Conservation (phyloP, 2,888 invertebrate genomes). For the Nemotelus nigrinus region DNA sequence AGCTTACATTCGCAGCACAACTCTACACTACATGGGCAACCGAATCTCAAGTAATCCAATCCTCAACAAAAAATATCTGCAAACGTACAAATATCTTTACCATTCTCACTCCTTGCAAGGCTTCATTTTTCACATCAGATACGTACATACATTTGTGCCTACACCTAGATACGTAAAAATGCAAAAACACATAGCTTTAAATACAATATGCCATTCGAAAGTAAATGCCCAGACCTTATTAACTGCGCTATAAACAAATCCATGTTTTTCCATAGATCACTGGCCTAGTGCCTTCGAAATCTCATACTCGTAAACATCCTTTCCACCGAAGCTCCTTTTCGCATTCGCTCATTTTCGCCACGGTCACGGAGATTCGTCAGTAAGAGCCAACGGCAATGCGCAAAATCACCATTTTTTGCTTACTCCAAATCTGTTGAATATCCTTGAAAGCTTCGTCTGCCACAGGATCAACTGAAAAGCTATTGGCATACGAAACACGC, state of each 20-base stretch:
- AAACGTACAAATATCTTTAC: too few species aligned
- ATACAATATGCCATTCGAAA: too few species aligned
- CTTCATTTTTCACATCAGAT: too few species aligned
- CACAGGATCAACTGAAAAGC: constrained; percentile 21
- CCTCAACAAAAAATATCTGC: too few species aligned
- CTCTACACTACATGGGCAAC: too few species aligned
- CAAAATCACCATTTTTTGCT: constrained; percentile 45
- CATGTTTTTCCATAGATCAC: background rate
- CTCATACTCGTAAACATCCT: background rate
- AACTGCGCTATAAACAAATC: background rate
- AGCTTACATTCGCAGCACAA: too few species aligned
- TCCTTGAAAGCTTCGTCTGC: constrained; percentile 38
- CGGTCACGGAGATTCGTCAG: constrained; percentile 6
- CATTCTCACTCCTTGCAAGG: too few species aligned
- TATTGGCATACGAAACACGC: constrained; percentile 23
- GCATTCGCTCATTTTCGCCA: constrained; percentile 10
- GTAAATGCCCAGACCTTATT: too few species aligned
- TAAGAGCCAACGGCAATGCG: constrained; percentile 13
- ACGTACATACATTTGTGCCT: too few species aligned
- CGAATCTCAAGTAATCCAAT: too few species aligned
- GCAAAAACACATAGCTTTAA: too few species aligned
- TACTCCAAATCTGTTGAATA: constrained; percentile 47
- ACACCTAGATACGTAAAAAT: too few species aligned
- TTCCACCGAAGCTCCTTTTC: background rate
- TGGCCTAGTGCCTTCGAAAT: background rate